phyloP scores from a whole-genome alignment of 2,797 vertebrate species.

The Tokudaia tokunoshimensis region DNA sequence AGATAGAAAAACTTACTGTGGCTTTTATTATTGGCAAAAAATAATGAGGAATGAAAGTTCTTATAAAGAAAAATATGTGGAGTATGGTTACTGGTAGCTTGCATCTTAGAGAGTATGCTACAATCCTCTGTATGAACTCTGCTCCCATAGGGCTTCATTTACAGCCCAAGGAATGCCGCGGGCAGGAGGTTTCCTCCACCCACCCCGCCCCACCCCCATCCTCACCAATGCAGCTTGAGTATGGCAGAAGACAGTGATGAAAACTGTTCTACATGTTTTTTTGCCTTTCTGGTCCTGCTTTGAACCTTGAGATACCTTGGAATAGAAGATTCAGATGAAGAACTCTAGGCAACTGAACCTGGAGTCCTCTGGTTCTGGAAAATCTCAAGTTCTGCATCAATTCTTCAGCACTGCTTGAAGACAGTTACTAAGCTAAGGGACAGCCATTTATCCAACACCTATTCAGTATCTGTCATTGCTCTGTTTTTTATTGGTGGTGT shows the following conservation, averaged over 20 bases:
- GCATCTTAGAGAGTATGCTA: background rate
- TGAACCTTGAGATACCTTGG: background rate
- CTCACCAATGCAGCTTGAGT: background rate
- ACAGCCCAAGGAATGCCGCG: background rate
- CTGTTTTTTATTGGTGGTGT: background rate
- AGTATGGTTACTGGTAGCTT: background rate
- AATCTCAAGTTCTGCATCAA: background rate
- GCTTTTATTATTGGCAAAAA: background rate
- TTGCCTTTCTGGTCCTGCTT: background rate
- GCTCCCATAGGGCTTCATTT: background rate
- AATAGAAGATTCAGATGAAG: background rate
- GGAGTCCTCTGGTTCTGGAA: background rate
- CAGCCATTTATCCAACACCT: background rate
- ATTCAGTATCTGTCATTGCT: background rate
- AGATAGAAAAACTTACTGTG: constrained; percentile 38
- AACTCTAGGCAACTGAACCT: background rate
- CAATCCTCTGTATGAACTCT: background rate
- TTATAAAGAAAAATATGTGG: constrained; percentile 22
- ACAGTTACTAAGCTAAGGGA: background rate
- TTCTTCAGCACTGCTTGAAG: too few relatives aligned
- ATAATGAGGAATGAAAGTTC: background rate
- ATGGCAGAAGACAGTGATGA: background rate
- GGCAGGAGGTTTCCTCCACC: background rate
- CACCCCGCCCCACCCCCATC: too few relatives aligned
- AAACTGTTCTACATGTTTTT: too few relatives aligned